Conservation (phyloP, 2,888 invertebrate genomes). For the Pachydiplax longipennis region DNA sequence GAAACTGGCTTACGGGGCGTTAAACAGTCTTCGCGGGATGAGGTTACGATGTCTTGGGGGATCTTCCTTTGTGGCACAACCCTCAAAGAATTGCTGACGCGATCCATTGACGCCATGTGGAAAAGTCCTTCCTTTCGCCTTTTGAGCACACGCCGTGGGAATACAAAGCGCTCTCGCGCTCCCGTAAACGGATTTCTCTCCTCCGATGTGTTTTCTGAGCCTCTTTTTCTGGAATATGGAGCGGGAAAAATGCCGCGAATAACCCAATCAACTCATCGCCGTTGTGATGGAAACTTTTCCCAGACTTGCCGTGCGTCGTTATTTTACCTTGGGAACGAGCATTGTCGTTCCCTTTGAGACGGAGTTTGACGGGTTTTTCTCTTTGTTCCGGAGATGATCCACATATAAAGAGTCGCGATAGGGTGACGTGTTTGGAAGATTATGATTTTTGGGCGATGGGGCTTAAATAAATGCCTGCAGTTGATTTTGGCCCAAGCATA, state of each 20-base stretch:
- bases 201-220: background rate
- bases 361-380: too few relatives aligned
- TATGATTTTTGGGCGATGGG: too few relatives aligned
- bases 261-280: background rate
- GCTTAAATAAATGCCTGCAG: too few relatives aligned
- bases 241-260: background rate
- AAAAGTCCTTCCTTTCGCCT: background rate
- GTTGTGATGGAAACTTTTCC: background rate
- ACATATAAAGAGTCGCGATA: too few relatives aligned
- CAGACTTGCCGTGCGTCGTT: background rate
- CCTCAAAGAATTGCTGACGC: background rate
- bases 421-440: too few relatives aligned
- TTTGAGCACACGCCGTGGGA: background rate
- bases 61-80: background rate
- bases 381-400: too few relatives aligned
- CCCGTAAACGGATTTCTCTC: background rate
- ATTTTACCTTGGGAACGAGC: background rate
- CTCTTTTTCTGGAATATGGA: background rate
- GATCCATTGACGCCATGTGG: background rate
- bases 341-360: too few relatives aligned
- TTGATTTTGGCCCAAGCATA: too few relatives aligned
- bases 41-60: background rate
- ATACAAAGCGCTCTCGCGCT: background rate
- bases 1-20: background rate
- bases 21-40: background rate